Base-by-base conservation (phyloP, 2,888 invertebrate species). In the Hirtodrosophila duncani region DNA sequence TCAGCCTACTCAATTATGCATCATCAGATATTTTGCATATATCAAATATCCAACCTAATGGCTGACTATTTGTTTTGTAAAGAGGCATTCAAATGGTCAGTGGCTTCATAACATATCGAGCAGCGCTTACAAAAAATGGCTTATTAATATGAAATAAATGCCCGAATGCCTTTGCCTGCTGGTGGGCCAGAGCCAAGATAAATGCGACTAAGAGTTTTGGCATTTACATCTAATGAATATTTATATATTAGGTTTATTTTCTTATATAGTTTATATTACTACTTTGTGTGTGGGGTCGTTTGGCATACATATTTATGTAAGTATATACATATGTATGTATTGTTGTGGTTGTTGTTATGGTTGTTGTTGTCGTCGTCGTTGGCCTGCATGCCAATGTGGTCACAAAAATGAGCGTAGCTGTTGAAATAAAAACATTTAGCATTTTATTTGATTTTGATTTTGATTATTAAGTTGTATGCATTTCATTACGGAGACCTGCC, bases 391-490 rank as follows among this genome's bases (percentile, higher is more conserved):
- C 33, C 36, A 24, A 52, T 52, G 45, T 39, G 41, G 46, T 24
- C 42, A 60, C 44, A 44, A 65, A n/a, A 70, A 67, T 62, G 64
- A 72, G 77, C 80, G 77, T 75, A 72, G 80, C 72, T 72, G 72
- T 79, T 71, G 72, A 72, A 72, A 72, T 72, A 72, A 72, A 72
- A 72, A 72, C 80, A 67, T 72, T 72, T 80, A 63, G 77, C 68
- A 80, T 79, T 72, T 77, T 65, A 80, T 72, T 79, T 65, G 72
- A 75, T 70, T 51, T 62, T 38, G 55, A 46, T 53, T 59, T 59
- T 38, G 75, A 50, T 79, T 71, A 79, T 79, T 71, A 70, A 79
- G 71, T 71, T 71, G 71, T 71, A 70, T 79, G 79, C 71, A 71
- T 79, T 70, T 71, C 56, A 71, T 71, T 71, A 71, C 70, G 51